These are phyloP conservation scores for Pristionchus maxplancki DNA, from an alignment of 2,888 invertebrate genomes.

Conservation along the genomic window DNA sequence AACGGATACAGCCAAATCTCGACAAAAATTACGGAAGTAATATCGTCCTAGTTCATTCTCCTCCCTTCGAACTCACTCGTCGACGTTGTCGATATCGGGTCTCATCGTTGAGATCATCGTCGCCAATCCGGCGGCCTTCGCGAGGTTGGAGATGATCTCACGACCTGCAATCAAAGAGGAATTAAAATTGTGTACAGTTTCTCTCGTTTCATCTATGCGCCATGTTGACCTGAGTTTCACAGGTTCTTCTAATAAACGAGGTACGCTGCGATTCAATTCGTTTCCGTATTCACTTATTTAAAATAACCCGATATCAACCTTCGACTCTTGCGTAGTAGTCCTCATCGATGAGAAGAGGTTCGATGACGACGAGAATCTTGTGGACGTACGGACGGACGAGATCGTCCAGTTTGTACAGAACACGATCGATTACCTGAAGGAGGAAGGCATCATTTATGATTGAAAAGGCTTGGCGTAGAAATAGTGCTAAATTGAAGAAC, in stretches of 20 bases:
- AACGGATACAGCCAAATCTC: no score
- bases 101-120: slow-evolving; percentile 99
- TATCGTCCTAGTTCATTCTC: neutral
- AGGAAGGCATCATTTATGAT: neutral
- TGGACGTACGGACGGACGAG: slow-evolving; percentile 98
- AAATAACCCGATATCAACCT: slow-evolving; percentile 78
- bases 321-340: slow-evolving; percentile 99
- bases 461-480: no score
- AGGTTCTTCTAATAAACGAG: no score
- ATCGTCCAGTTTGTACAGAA: slow-evolving; percentile 97
- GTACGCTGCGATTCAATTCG: no score
- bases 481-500: no score
- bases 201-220: no score
- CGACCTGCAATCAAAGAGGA: slow-evolving; percentile 81
- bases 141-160: slow-evolving; percentile 95
- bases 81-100: slow-evolving; percentile 97
- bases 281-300: no score
- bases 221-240: neutral
- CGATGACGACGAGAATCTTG: slow-evolving; percentile 98
- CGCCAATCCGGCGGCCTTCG: slow-evolving; percentile 98
- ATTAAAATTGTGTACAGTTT: neutral
- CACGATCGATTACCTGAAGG: slow-evolving; percentile 87
- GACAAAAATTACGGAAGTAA: no score
- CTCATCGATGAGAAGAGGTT: slow-evolving; percentile 97
- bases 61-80: slow-evolving; percentile 66